Evolutionary conservation across 2,888 invertebrate genomes (phyloP).

Genomic region (Aleiodes testaceus): DNA sequence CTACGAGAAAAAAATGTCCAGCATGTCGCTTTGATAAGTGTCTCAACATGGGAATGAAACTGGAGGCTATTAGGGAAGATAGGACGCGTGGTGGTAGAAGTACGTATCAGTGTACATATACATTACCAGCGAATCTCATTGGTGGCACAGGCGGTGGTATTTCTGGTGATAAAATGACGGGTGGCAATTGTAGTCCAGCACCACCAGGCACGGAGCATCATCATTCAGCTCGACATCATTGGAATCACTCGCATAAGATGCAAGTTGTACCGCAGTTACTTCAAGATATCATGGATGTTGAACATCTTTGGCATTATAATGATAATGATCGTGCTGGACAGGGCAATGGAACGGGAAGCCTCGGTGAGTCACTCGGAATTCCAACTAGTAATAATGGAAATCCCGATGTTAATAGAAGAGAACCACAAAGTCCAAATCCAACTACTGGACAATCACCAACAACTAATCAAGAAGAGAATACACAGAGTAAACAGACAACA

Average conservation of each 20-base stretch:
- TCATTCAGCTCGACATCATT: constrained; percentile 67
- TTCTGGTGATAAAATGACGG: constrained; percentile 71
- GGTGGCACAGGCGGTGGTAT: constrained; percentile 75
- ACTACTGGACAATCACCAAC: constrained; percentile 47
- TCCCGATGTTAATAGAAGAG: constrained; percentile 46
- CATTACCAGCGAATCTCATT: constrained; percentile 80
- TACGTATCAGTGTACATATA: constrained; percentile 95
- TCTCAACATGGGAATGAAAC: constrained; percentile 95
- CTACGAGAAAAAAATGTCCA: constrained; percentile 96
- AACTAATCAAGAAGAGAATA: constrained; percentile 56
- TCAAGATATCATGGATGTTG: constrained; percentile 96
- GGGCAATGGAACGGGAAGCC: constrained; percentile 65
- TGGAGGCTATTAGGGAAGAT: constrained; percentile 97
- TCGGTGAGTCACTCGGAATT: constrained; percentile 46
- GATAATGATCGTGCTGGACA: constrained; percentile 83
- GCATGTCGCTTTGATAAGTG: constrained; percentile 98
- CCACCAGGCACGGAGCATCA: constrained; percentile 68
- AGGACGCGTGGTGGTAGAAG: constrained; percentile 95
- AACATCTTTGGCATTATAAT: constrained; percentile 95
- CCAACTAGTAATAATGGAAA: constrained; percentile 53
- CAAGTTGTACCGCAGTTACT: constrained; percentile 70
- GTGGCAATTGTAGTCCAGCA: constrained; percentile 68
- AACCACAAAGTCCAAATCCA: constrained; percentile 53
- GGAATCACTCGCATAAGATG: constrained; percentile 69
- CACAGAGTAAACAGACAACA: constrained; percentile 44